Evolutionary conservation across 2,113 vertebrate species (phyloP), one percentile per base, ranked within the genome.

Genomic region (Hymenochirus boettgeri): DNA sequence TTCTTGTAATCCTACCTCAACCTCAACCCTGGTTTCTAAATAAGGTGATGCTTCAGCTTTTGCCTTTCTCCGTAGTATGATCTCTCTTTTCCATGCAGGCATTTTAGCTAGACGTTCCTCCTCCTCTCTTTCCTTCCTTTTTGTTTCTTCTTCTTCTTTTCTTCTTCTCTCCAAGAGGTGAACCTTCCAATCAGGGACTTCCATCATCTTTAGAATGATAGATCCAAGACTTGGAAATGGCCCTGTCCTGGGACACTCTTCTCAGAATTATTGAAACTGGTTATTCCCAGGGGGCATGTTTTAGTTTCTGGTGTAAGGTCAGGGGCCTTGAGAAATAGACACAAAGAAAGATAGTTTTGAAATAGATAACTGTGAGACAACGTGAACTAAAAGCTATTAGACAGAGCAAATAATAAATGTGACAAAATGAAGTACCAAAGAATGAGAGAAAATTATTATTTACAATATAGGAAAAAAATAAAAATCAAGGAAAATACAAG

Each of bases 31-130:
- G n/a, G 7, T 58, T 31, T 66, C 64, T 33, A 35, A 7, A n/a
- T n/a, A n/a, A 12, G 59, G 6, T 5, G 55, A 66, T 15, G 64
- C 64, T 22, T 52, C 64, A 52, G 64, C 64, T 18, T 66, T 66
- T 45, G 64, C 64, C 18, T 66, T 66, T n/a, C 64, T 50, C 19
- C 64, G 29, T 2, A 58, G 22, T 25, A 66, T 58, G 31, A 66
- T 58, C 21, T 66, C 64, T n/a, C 64, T 66, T 31, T 66, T 66
- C 64, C 64, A 66, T 23, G 55, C 42, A 58, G 64, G 64, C 64
- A 66, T 66, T 17, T 66, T 66, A 17, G 64, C 45, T 26, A 66
- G 46, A 8, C 64, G 31, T 4, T 66, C 55, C 9, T 66, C 64
- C 33, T 66, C 64, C 8, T 58, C 64, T 31, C 64, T 51, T 8